Conservation (phyloP, 2,888 invertebrate genomes). For the Acleris cristana region DNA sequence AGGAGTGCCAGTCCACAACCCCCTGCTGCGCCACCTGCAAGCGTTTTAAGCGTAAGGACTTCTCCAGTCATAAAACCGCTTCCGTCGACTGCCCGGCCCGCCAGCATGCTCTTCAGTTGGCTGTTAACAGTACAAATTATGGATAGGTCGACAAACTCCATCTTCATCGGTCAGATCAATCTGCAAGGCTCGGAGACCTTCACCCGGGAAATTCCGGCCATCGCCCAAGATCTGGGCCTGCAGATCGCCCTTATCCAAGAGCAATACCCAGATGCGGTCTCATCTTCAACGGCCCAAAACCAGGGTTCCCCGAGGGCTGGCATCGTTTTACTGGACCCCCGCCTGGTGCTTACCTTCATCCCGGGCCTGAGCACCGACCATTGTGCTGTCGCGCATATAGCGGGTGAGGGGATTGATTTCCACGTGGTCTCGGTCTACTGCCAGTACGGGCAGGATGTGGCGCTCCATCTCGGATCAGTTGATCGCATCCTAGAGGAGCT, state of each 20-base stretch:
- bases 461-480: not conserved
- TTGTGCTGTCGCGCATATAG: not conserved
- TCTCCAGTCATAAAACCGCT: slow-evolving; percentile 36
- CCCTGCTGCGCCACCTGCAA: slow-evolving; percentile 45
- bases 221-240: slow-evolving; percentile 10
- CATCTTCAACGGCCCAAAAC: not conserved
- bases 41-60: slow-evolving; percentile 28
- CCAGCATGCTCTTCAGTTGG: slow-evolving; percentile 33
- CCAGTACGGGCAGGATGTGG: slow-evolving; percentile 14
- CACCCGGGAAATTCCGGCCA: slow-evolving; percentile 20
- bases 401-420: not conserved
- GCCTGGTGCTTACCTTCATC: not conserved
- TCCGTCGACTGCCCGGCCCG: slow-evolving; percentile 41
- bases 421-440: slow-evolving; percentile 12
- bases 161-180: slow-evolving; percentile 27
- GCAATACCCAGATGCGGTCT: not conserved
- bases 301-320: not conserved
- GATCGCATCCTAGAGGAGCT: not conserved
- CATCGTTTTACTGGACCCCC: not conserved
- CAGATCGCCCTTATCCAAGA: slow-evolving; percentile 37
- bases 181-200: slow-evolving; percentile 26
- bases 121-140: not conserved
- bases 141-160: not conserved
- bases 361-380: slow-evolving; percentile 2
- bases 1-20: slow-evolving; percentile 22